Evolutionary conservation across 2,888 invertebrate genomes (phyloP), one percentile per base, ranked within the genome.

Genomic region (Agrochola litura): DNA sequence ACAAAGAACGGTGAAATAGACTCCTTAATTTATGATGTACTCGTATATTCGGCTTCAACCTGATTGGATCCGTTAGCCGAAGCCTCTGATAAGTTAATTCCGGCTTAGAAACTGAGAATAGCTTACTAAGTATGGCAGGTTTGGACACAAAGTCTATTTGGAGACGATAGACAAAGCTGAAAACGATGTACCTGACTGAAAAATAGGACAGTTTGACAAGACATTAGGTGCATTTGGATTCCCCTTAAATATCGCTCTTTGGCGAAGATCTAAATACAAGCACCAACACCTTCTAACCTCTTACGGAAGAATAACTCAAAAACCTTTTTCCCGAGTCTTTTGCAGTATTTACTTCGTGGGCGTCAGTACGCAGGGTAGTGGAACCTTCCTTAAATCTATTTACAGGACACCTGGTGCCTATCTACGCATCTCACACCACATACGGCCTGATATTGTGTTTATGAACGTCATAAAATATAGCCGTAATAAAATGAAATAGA

Each of bases 361-460:
- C 25, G 8, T 22, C 37, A 58, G 46, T 41, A 58, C 43, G 60
- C 71, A 63, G 41, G 19, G 16, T 16, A 65, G 69, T 76, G 69
- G 52, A 52, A 52, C 79, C 79, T 86, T 81, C 79, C 83, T 79
- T 73, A 79, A 86, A 87, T 86, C 81, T 83, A 87, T 85, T 83
- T 83, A 81, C 79, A 81, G 74, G 69, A 82, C 90, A 89, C 88
- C 90, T 88, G 90, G 83, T 85, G 83, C 88, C 78, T 82, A 85
- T 84, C 65, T 61, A 65, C 81, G 56, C 66, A 61, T 68, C 71
- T 70, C 72, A 66, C 41, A 54, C 19, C 65, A 71, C 49, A 80
- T 66, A 79, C 65, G 73, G 12, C 43, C 43, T 65, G 71, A 86
- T 82, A 84, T 86, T 69, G 75, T 63, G 84, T 82, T 84, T 82